Percentiles rank a stretch among this genome's conserved stretches.
Evolutionary conservation across 2,888 invertebrate species (phyloP).

Genomic region (Leucania comma): DNA sequence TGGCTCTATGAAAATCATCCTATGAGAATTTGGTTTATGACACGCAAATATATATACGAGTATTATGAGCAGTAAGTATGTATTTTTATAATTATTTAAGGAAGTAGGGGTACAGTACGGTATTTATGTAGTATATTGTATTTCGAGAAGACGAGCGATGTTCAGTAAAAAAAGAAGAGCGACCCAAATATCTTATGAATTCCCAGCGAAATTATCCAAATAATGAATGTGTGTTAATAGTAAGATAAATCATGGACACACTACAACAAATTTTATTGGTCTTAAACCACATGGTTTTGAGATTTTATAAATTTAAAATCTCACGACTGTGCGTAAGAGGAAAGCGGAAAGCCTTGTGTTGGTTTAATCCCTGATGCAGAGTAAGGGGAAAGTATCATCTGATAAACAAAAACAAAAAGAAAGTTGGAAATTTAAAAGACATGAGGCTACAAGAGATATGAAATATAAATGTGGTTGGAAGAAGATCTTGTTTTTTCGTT

Average conservation of each 20-base stretch:
- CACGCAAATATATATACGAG: too few relatives aligned
- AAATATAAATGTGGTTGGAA: not conserved
- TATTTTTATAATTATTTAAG: too few relatives aligned
- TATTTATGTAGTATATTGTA: too few relatives aligned
- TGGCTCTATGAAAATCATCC: too few relatives aligned
- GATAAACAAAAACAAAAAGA: not conserved
- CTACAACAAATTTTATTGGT: not conserved
- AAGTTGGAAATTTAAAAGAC: not conserved
- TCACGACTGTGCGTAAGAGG: slow-evolving; percentile 13
- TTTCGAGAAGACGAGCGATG: too few relatives aligned
- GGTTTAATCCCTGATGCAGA: slow-evolving; percentile 6
- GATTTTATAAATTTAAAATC: not conserved
- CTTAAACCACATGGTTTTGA: not conserved
- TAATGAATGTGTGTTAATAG: not conserved
- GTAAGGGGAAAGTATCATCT: not conserved
- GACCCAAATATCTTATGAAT: too few relatives aligned
- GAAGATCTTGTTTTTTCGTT: too few relatives aligned
- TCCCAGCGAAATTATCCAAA: not conserved
- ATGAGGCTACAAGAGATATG: not conserved
- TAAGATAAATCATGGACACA: slow-evolving; percentile 26
- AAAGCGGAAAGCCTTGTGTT: not conserved
- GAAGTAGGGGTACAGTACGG: too few relatives aligned
- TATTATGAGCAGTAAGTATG: too few relatives aligned
- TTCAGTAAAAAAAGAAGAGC: too few relatives aligned
- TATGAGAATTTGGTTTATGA: too few relatives aligned